Percentiles rank a stretch among this genome's conserved stretches.
Evolutionary conservation across 2,797 vertebrate species (phyloP).

Genomic region (Menidia menidia): DNA sequence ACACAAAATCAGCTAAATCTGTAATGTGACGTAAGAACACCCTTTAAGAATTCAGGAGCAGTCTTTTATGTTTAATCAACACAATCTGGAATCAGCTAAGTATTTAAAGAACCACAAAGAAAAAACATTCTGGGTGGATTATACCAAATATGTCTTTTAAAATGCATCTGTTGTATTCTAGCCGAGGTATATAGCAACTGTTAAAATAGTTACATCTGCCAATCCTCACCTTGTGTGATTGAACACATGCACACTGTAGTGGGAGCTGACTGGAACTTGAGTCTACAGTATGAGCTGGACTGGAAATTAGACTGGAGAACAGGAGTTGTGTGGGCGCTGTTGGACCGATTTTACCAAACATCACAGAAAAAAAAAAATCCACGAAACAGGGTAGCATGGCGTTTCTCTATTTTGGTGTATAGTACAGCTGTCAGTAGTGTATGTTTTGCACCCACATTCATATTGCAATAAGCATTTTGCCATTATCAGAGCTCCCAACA

Average conservation of each 20-base stretch:
- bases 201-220: slow-evolving; percentile 26
- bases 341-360: slow-evolving; percentile 33
- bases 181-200: slow-evolving; percentile 9
- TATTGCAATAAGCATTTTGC: slow-evolving; percentile 12
- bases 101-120: not conserved
- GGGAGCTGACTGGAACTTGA: slow-evolving; percentile 39
- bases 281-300: slow-evolving; percentile 32
- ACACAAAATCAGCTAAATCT: slow-evolving; percentile 32
- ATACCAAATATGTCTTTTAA: slow-evolving; percentile 10
- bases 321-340: slow-evolving; percentile 63
- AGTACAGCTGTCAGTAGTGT: slow-evolving; percentile 3
- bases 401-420: slow-evolving; percentile 20
- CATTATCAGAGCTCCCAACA: not conserved
- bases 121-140: slow-evolving; percentile 2
- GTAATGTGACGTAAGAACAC: slow-evolving; percentile 26
- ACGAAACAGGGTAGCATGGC: slow-evolving; percentile 10
- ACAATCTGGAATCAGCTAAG: slow-evolving; percentile 10
- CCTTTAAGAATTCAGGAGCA: slow-evolving; percentile 21
- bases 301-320: slow-evolving; percentile 47
- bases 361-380: slow-evolving; percentile 16
- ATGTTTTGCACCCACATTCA: slow-evolving; percentile 16
- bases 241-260: slow-evolving; percentile 39
- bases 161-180: not conserved
- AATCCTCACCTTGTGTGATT: slow-evolving; percentile 33
- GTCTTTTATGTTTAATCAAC: slow-evolving; percentile 35